Evolutionary conservation across 2,888 invertebrate species (phyloP), one percentile per base, ranked within the genome.

Genomic region (Entomobrya proxima): DNA sequence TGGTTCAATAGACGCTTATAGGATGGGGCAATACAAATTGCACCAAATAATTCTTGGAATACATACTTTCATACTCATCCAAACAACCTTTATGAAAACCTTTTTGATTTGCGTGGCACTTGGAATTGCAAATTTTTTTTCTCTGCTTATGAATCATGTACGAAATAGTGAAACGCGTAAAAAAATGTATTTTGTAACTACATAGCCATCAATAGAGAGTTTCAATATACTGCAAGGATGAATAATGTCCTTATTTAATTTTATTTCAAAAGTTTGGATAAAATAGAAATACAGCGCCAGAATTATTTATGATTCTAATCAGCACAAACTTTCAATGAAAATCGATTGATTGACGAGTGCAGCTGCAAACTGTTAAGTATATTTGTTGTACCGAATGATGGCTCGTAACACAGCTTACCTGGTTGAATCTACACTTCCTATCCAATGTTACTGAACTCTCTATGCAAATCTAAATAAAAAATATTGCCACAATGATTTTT

Each of bases 391-490:
- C n/a, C 21, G 35, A 3, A 37, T n/a, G 52, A 52, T 52, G 3
- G 15, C 9, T 52, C 2, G n/a, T n/a, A n/a, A n/a, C n/a, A n/a
- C n/a, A n/a, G n/a, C n/a, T n/a, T n/a, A n/a, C n/a, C n/a, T n/a
- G n/a, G n/a, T n/a, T n/a, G n/a, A n/a, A n/a, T 58, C 1, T 27
- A 11, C 30, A 37, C 37, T 64, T 64, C 37, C 37, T 35, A 67
- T 67, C 21, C 40, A 32, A 24, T 67, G 67, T 67, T 24, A 67
- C 24, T 67, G 67, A 67, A 67, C 67, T 67, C 67, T 40, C 11
- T 40, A n/a, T 11, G 24, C 24, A 67, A 67, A 61, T 61, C 15
- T 13, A 55, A 13, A 27, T 27, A 64, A 67, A 67, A 1, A 15
- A 1, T 35, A 21, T 67, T 24, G 1, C 2, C 9, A n/a, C n/a